These are phyloP conservation scores for Osedax fenrisi DNA, from an alignment of 2,888 invertebrate genomes.

Conservation along the genomic window DNA sequence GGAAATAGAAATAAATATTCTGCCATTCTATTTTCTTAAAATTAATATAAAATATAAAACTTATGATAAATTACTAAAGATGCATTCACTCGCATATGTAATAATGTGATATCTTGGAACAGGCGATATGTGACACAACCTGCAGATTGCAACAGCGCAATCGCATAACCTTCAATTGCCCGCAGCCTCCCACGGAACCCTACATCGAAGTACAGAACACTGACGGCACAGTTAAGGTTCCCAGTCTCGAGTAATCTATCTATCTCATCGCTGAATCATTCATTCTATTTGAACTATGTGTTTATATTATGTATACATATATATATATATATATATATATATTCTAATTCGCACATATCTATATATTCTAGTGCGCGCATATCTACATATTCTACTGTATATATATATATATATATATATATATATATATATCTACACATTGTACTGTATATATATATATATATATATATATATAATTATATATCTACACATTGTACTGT, in stretches of 20 bases:
- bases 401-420: not conserved
- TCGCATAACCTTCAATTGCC: conserved; percentile 40
- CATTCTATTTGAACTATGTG: too few relatives aligned
- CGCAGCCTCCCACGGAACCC: conserved; percentile 37
- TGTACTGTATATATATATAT: not conserved
- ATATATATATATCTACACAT: not conserved
- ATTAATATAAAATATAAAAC: too few relatives aligned
- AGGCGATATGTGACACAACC: conserved; percentile 41
- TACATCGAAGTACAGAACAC: conserved; percentile 35
- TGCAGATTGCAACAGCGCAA: conserved; percentile 40
- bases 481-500: not conserved
- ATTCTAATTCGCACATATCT: not conserved
- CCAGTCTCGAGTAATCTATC: too few relatives aligned
- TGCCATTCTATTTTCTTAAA: too few relatives aligned
- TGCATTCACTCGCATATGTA: too few relatives aligned
- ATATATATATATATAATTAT: not conserved
- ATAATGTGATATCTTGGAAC: too few relatives aligned
- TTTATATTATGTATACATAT: too few relatives aligned
- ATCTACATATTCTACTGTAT: not conserved
- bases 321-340: conserved; percentile 5
- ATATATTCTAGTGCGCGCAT: not conserved
- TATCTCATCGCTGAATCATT: too few relatives aligned
- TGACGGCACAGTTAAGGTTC: conserved; percentile 18
- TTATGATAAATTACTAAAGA: too few relatives aligned
- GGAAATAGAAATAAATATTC: too few relatives aligned